phyloP scores from a whole-genome alignment of 2,113 vertebrate species.

The Gorsachius goisagi region DNA sequence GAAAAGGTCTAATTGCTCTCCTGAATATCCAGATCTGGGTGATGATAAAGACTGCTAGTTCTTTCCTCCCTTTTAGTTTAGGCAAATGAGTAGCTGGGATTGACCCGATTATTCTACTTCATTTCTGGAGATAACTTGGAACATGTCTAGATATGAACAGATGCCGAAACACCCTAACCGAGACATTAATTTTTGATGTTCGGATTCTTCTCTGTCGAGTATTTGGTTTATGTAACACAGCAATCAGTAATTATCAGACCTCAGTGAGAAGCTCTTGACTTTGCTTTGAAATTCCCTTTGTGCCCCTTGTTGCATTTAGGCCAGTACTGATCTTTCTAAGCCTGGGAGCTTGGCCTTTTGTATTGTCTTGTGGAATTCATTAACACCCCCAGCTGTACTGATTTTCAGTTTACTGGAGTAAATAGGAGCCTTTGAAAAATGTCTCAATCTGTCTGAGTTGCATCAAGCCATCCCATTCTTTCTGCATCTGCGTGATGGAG shows the following conservation, averaged over 20 bases:
- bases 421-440: not conserved
- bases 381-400: not conserved
- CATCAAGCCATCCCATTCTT: not conserved
- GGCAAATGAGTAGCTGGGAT: conserved; percentile 16
- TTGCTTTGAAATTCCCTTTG: not conserved
- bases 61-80: conserved; percentile 10
- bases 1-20: not conserved
- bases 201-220: not conserved
- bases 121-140: conserved; percentile 37
- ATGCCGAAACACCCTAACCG: not conserved
- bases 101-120: conserved; percentile 31
- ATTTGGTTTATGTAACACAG: not conserved
- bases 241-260: conserved; percentile 17
- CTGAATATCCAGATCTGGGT: not conserved
- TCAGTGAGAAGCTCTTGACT: not conserved
- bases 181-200: conserved; percentile 9
- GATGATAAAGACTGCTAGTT: not conserved
- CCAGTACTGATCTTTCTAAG: not conserved
- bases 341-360: not conserved
- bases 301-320: not conserved
- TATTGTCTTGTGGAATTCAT: not conserved
- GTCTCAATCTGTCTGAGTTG: not conserved
- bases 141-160: not conserved
- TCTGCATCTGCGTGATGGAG: not conserved
- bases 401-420: not conserved